Evolutionary conservation across 2,888 invertebrate genomes (phyloP).

Genomic region (Crossocerus cetratus): DNA sequence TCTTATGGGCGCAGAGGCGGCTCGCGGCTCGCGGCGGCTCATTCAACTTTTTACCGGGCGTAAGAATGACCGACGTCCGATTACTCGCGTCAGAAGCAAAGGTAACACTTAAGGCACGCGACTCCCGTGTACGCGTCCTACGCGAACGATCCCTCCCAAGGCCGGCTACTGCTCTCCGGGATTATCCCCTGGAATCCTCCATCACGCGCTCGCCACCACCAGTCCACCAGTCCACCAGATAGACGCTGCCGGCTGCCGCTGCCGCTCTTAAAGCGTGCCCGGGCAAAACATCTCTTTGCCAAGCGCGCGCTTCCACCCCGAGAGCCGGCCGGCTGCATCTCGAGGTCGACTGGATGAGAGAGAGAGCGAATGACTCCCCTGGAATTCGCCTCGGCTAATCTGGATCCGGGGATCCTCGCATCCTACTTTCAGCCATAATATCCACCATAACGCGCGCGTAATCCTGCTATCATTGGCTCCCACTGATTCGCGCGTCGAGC

Average conservation of each 20-base stretch:
- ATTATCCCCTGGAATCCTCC: conserved; percentile 59
- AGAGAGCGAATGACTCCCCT: conserved; percentile 45
- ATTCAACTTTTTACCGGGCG: neutral
- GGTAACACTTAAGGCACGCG: conserved; percentile 60
- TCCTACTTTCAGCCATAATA: conserved; percentile 27
- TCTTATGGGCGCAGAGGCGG: too few species aligned
- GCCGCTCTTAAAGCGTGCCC: conserved; percentile 38
- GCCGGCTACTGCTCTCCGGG: conserved; percentile 50
- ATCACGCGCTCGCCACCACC: conserved; percentile 34
- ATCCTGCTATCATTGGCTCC: conserved; percentile 12
- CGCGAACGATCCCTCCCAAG: conserved; percentile 50
- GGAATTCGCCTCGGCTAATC: conserved; percentile 51
- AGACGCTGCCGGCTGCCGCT: neutral
- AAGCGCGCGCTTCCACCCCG: conserved; percentile 9
- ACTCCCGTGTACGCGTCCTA: conserved; percentile 39
- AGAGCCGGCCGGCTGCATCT: conserved; percentile 15
- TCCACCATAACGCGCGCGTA: conserved; percentile 28
- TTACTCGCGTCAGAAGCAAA: conserved; percentile 43
- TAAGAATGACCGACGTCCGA: neutral
- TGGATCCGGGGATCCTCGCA: conserved; percentile 39
- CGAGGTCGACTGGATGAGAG: conserved; percentile 53
- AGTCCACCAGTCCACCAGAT: too few species aligned
- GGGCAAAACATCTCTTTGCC: conserved; percentile 53
- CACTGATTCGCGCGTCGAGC: too few species aligned
- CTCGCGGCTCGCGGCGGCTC: too few species aligned